Percentiles rank a stretch among this genome's conserved stretches.
Evolutionary conservation across 53 echinoderm and acorn worm species (phyloP).

Genomic region (Crossaster papposus): DNA sequence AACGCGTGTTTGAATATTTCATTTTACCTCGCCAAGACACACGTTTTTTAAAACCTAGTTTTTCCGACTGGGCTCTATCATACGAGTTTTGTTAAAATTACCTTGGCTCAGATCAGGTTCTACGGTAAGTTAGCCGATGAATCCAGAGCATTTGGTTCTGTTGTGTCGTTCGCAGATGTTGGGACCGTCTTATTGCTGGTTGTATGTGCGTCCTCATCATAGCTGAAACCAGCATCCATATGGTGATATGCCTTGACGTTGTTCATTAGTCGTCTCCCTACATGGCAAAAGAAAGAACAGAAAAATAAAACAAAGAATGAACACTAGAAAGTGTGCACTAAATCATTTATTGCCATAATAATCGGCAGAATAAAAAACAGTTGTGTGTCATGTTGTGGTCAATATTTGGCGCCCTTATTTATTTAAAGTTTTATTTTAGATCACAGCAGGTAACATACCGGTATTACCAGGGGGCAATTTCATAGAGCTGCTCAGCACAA

Average conservation of each 20-base stretch:
- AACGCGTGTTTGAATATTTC: too few relatives aligned
- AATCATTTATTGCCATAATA: too few relatives aligned
- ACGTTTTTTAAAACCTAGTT: too few relatives aligned
- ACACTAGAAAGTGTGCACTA: not conserved
- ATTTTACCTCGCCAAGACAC: too few relatives aligned
- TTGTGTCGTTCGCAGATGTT: not conserved
- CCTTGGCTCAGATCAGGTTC: slow-evolving; percentile 15
- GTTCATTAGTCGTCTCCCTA: slow-evolving; percentile 25
- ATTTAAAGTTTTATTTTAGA: too few relatives aligned
- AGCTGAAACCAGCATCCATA: slow-evolving; percentile 14
- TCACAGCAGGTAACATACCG: too few relatives aligned
- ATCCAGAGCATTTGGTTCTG: not conserved
- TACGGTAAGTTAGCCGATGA: slow-evolving; percentile 1
- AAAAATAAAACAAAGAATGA: not conserved
- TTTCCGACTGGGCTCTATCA: too few relatives aligned
- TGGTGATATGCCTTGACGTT: slow-evolving; percentile 22
- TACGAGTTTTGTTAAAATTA: not conserved
- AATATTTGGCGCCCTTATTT: too few relatives aligned
- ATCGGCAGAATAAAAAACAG: too few relatives aligned
- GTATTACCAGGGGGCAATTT: too few relatives aligned
- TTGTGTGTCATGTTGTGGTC: too few relatives aligned
- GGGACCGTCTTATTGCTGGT: not conserved
- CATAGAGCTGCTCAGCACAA: too few relatives aligned
- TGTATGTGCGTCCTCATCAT: not conserved
- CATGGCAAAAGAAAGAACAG: not conserved